Evolutionary conservation across 2,113 vertebrate genomes (phyloP), one percentile per base, ranked within the genome.

Genomic region (Neogobius melanostomus): DNA sequence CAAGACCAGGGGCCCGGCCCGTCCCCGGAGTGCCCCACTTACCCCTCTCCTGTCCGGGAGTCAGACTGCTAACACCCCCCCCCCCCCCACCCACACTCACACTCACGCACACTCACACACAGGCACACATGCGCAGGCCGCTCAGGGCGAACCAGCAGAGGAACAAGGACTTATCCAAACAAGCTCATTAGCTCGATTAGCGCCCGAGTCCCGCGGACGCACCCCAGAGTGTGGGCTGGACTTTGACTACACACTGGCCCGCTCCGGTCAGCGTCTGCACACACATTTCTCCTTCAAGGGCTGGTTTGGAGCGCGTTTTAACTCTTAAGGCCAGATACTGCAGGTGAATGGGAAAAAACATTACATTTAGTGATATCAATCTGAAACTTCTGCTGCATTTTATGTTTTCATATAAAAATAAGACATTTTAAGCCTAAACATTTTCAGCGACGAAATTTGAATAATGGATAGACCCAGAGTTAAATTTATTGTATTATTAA

Each of bases 161-260:
- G 62, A 78, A 74, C 44, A 52, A 60, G 76, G 52, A 65, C 70
- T 78, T 85, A 82, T 82, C 83, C 87, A 91, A 90, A 89, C 88
- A 89, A 79, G 75, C 85, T 92, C 90, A 82, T 92, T 90, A 91
- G 77, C 74, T 64, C 88, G 88, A 92, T 93, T 92, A 92, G 88
- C 61, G 54, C 82, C 80, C 12, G 77, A 82, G 91, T 87, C 82
- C 84, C 71, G 70, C 72, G 71, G 76, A 81, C 11, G 83, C 82
- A 82, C 69, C 84, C 87, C 88, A 51, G 16, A 69, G 74, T 80
- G 87, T 81, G 44, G 68, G 47, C 77, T 76, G 70, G 87, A 87
- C 72, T 86, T 89, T 85, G 57, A 44, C 57, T 44, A 44, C 57
- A 60, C 28, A 9, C 42, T 61, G 36, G 21, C 17, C 21, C 10